These are phyloP conservation scores for Leguminivora glycinivorella DNA, from an alignment of 1,140 invertebrate species.

Conservation along the genomic window DNA sequence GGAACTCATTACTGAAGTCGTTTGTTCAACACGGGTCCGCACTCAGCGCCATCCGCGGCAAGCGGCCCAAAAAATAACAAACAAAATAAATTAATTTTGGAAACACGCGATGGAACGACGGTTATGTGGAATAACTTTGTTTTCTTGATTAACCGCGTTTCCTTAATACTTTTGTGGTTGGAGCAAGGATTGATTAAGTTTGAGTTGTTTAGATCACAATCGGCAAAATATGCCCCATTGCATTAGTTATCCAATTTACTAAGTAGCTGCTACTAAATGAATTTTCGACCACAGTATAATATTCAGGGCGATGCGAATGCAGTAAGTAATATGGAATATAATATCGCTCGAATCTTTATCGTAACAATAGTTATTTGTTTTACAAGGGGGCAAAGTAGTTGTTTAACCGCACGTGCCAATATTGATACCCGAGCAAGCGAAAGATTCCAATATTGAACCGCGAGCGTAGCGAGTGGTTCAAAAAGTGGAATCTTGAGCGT, in stretches of 20 bases:
- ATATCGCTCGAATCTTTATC: too few relatives aligned
- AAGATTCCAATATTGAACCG: too few relatives aligned
- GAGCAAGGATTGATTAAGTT: constrained; percentile 46
- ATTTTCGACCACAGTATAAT: background rate
- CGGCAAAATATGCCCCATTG: constrained; percentile 17
- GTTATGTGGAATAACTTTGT: constrained; percentile 65
- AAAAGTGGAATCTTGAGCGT: too few relatives aligned
- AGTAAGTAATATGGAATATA: too few relatives aligned
- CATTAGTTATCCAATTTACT: constrained; percentile 7
- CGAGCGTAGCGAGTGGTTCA: too few relatives aligned
- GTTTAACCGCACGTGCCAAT: too few relatives aligned
- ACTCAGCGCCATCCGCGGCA: constrained; percentile 36
- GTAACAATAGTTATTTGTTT: too few relatives aligned
- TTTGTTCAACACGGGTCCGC: constrained; percentile 52
- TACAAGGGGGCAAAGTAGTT: too few relatives aligned
- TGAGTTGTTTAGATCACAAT: constrained; percentile 19
- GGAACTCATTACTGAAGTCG: constrained; percentile 60
- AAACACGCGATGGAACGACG: constrained; percentile 64
- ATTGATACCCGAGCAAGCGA: too few relatives aligned
- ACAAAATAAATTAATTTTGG: constrained; percentile 71
- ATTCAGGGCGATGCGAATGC: background rate
- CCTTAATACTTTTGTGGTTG: constrained; percentile 55
- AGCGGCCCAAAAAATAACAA: constrained; percentile 52
- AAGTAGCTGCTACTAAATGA: background rate
- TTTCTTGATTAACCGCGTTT: constrained; percentile 57